Conservation (phyloP, 2,113 vertebrate genomes). For the Myanophis thanlyinensis region DNA sequence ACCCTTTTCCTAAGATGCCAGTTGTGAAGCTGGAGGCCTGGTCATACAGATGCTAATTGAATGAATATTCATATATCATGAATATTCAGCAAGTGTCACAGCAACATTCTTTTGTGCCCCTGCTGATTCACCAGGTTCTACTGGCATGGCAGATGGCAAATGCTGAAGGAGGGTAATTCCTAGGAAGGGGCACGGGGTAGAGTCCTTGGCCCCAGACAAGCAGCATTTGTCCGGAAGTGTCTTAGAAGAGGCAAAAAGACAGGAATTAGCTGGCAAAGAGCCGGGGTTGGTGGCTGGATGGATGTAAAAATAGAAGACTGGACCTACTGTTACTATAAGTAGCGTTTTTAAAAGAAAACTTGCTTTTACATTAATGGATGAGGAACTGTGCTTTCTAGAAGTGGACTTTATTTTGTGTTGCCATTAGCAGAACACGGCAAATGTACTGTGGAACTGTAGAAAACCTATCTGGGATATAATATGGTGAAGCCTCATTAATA, state of each 20-base stretch:
- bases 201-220: slow-evolving; percentile 50
- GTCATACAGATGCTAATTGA: slow-evolving; percentile 72
- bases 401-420: neutral
- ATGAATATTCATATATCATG: slow-evolving; percentile 74
- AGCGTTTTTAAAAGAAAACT: neutral
- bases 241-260: slow-evolving; percentile 31
- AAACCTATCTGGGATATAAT: neutral
- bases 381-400: neutral
- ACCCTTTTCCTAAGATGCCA: slow-evolving; percentile 67
- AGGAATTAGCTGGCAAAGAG: slow-evolving; percentile 21
- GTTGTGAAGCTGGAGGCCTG: slow-evolving; percentile 72
- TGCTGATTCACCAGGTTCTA: slow-evolving; percentile 69
- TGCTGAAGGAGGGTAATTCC: slow-evolving; percentile 68
- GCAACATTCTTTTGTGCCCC: slow-evolving; percentile 72
- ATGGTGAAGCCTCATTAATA: neutral
- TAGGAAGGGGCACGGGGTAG: slow-evolving; percentile 57
- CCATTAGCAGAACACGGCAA: neutral
- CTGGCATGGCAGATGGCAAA: slow-evolving; percentile 72
- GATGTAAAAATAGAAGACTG: neutral
- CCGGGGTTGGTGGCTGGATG: neutral
- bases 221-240: slow-evolving; percentile 36
- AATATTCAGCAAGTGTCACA: slow-evolving; percentile 69
- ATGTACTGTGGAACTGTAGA: neutral
- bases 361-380: neutral
- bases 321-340: slow-evolving; percentile 6